Base-by-base conservation (phyloP, 2,113 vertebrate genomes). In the Gila orcuttii region DNA sequence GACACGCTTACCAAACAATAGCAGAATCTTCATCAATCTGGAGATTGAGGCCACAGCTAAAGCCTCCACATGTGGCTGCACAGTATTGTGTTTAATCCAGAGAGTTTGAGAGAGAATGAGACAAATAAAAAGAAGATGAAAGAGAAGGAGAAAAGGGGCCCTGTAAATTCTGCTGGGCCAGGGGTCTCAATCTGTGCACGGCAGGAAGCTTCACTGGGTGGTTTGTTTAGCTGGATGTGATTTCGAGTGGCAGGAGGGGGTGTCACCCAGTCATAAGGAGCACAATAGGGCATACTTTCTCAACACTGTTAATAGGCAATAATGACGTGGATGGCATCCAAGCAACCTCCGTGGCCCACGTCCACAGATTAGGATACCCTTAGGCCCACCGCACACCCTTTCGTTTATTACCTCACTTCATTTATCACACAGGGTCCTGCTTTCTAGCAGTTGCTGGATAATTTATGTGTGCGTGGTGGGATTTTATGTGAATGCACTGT, bases 171-270 rank as follows among this genome's bases (percentile, higher is more conserved):
- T 59, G 55, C 73, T 94, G 93, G 93, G 94, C 93, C 93, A 93
- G 94, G 95, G 94, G 93, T 94, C 93, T 94, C 95, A 95, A 92
- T 92, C 84, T 77, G 89, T 79, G 89, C 93, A 91, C 93, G 90
- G 92, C 94, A 92, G 93, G 95, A 94, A 92, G 91, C 92, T 60
- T 88, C 87, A 80, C 91, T 85, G 90, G 92, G 91, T 90, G 92
- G 92, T 94, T 95, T 94, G 94, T 94, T 94, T 95, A 93, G 93
- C 93, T 94, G 93, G 93, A 93, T 93, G 93, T 93, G 93, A 95
- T 94, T 94, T 95, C 64, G 88, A 93, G 92, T 92, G 93, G 93
- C 90, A 90, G 93, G 91, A 92, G 92, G 91, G 92, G 92, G 91
- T 93, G 93, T 92, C 90, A 91, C 90, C 93, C 92, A 91, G 85